Evolutionary conservation across 2,888 invertebrate genomes (phyloP).

Genomic region (Agriopis marginaria): DNA sequence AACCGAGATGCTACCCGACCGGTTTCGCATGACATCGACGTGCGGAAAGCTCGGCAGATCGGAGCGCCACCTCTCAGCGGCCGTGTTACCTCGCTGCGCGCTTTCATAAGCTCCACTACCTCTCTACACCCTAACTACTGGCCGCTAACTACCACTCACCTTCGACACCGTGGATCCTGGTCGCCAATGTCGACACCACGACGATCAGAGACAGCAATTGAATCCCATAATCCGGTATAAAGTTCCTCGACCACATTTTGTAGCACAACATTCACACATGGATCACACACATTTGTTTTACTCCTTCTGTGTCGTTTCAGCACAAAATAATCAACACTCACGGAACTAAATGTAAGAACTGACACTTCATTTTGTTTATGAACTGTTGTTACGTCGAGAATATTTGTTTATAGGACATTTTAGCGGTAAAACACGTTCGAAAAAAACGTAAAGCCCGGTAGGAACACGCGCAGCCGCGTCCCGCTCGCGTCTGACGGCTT

Average conservation of each 20-base stretch:
- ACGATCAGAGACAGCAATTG: conserved; percentile 82
- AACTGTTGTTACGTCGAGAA: conserved; percentile 78
- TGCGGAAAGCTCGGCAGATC: conserved; percentile 65
- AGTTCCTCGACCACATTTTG: conserved; percentile 90
- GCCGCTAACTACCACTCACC: conserved; percentile 78
- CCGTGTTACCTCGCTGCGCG: conserved; percentile 68
- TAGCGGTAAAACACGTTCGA: conserved; percentile 84
- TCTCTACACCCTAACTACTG: conserved; percentile 53
- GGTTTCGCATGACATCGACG: conserved; percentile 56
- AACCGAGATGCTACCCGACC: conserved; percentile 76
- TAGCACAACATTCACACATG: conserved; percentile 86
- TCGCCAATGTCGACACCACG: conserved; percentile 75
- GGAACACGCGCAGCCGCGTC: conserved; percentile 85
- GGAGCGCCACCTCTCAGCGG: conserved; percentile 63
- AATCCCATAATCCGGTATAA: conserved; percentile 90
- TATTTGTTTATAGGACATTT: conserved; percentile 77
- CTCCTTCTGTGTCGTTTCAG: conserved; percentile 78
- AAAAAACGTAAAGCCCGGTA: conserved; percentile 74
- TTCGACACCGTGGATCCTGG: conserved; percentile 85
- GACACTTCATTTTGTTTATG: conserved; percentile 86
- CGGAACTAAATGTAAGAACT: conserved; percentile 84
- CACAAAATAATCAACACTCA: conserved; percentile 82
- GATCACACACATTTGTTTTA: conserved; percentile 86
- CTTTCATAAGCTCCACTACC: conserved; percentile 81
- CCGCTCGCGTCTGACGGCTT: conserved; percentile 86